These are phyloP conservation scores for Lasioglossum calceatum DNA, from an alignment of 2,888 invertebrate species.

Conservation along the genomic window DNA sequence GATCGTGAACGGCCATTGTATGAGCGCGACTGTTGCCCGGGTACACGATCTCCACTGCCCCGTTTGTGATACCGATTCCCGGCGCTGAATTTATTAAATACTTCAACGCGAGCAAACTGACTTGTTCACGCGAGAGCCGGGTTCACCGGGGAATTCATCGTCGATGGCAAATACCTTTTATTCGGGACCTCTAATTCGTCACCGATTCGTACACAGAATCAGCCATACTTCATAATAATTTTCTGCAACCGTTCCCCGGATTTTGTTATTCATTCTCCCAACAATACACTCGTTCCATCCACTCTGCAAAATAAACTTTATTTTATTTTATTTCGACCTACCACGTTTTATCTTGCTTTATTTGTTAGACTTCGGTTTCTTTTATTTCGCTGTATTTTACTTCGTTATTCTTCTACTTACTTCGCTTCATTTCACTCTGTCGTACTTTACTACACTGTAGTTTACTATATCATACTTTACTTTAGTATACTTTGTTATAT, in stretches of 20 bases:
- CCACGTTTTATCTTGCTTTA: neutral
- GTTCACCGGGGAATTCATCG: neutral
- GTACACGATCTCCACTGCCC: neutral
- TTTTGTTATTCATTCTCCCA: neutral
- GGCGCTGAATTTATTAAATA: constrained; percentile 14
- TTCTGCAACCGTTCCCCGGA: neutral
- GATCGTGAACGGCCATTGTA: neutral
- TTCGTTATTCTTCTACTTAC: neutral
- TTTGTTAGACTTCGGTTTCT: neutral
- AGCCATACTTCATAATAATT: neutral
- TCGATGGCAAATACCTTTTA: neutral
- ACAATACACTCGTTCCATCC: neutral
- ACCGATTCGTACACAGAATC: neutral
- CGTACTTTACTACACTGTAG: neutral
- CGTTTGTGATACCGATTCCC: neutral
- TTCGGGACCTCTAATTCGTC: neutral
- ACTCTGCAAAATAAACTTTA: neutral
- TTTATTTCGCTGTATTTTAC: neutral
- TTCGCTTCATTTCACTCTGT: neutral
- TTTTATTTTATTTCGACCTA: neutral
- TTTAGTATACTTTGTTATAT: neutral
- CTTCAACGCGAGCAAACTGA: neutral
- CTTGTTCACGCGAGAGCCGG: neutral
- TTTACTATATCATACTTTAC: neutral
- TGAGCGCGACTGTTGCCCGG: neutral